Base-by-base conservation (phyloP, 1,140 invertebrate genomes). In the Anagrus nilaparvatae region DNA sequence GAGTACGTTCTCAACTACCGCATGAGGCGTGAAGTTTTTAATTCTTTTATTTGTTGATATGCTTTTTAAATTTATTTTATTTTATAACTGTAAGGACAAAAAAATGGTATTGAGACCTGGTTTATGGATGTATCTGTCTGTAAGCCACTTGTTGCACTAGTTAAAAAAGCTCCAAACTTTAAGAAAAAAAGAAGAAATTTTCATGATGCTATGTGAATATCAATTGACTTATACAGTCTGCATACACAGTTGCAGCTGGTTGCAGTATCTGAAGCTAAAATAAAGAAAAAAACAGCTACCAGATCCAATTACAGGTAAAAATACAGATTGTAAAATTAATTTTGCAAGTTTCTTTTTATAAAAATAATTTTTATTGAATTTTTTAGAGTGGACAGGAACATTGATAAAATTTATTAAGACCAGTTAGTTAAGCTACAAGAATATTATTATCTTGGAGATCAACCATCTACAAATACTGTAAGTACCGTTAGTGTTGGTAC, bases 151-250 rank as follows among this genome's bases (percentile, higher is more conserved):
- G 75, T 84, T 28, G 77, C 79, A 50, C 69, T 97, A 25, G 86
- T 87, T 2, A 95, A 93, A 56, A 90, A 90, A 67, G 89, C 94
- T 10, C 94, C 94, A 6, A 93, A 93, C 50, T 97, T 97, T 55
- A 96, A 95, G 60, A 97, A 97, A 57, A 57, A 94, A 94, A 55
- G 94, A 98, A 62, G 94, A 97, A 59, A 93, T 96, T 52, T 94
- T 97, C 58, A 82, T 84, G 57, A 87, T 84, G 47, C 66, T 97
- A 1, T 94, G 88, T 61, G 94, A 97, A 58, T 90, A 90, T 70
- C 82, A 89, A 68, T 90, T 97, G 24, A 71, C 79, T 97, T 46
- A 94, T 82, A 71, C 91, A 16, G 53, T 92, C 89, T 23, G 91
- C 90, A 19, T 94, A 96, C 57, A 92, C 89, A 18, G 81, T 89